A percentile compares a stretch with the other conserved stretches of the same genome.
Evolutionary conservation across 2,113 vertebrate genomes (phyloP).

Genomic region (Coryphaenoides rupestris): DNA sequence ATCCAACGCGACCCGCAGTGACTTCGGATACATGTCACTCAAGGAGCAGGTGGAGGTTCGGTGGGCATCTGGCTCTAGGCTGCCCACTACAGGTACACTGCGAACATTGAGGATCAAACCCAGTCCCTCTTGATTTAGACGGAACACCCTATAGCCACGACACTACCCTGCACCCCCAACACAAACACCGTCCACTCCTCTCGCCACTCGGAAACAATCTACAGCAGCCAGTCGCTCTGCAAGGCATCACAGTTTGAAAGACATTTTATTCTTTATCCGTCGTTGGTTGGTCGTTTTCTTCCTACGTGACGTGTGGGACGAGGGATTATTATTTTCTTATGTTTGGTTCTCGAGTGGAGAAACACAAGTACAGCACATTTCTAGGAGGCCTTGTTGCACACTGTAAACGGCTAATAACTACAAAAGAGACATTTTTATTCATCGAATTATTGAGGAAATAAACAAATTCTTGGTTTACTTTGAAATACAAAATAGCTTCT

Average conservation of each 20-base stretch:
- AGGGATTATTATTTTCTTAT: conserved; percentile 22
- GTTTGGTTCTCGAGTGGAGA: conserved; percentile 30
- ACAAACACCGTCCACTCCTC: conserved; percentile 15
- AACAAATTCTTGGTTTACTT: conserved; percentile 62
- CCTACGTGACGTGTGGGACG: conserved; percentile 7
- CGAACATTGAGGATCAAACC: no score
- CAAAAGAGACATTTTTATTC: conserved; percentile 63
- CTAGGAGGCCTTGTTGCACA: conserved; percentile 45
- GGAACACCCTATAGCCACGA: no score
- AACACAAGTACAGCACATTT: conserved; percentile 21
- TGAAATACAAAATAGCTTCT: conserved; percentile 77
- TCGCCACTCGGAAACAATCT: neutral
- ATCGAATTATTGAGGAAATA: conserved; percentile 68
- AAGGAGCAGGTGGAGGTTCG: conserved; percentile 30
- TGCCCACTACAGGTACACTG: no score
- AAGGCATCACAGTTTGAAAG: conserved; percentile 26
- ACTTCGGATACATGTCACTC: no score
- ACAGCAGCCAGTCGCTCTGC: conserved; percentile 8
- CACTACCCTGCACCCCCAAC: conserved; percentile 38
- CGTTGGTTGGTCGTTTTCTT: neutral
- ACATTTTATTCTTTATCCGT: conserved; percentile 2
- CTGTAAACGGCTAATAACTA: conserved; percentile 71
- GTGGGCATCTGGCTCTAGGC: neutral
- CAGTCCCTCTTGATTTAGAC: no score
- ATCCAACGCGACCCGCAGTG: no score